Evolutionary conservation across 2,888 invertebrate genomes (phyloP).

Genomic region (Trachelus stipa): DNA sequence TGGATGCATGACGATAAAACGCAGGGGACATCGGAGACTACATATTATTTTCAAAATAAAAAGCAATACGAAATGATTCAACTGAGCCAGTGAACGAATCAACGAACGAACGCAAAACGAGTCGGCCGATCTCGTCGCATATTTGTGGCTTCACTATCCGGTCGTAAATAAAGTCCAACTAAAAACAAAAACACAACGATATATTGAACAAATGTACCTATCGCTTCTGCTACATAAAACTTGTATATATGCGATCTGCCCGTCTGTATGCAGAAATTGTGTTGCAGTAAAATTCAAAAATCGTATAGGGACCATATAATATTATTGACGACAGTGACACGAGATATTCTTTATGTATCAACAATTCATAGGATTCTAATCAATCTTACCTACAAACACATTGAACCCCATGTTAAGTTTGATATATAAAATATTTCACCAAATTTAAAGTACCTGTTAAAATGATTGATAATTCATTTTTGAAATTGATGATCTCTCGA

Average conservation of each 20-base stretch:
- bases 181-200: slow-evolving; percentile 62
- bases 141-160: slow-evolving; percentile 63
- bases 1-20: slow-evolving; percentile 28
- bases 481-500: not conserved
- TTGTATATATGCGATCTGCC: not conserved
- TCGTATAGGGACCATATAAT: not conserved
- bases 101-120: slow-evolving; percentile 36
- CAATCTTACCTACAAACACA: not conserved
- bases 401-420: not conserved
- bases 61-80: slow-evolving; percentile 44
- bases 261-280: not conserved
- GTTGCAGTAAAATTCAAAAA: not conserved
- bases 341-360: not conserved
- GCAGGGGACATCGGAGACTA: slow-evolving; percentile 21
- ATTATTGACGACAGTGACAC: not conserved
- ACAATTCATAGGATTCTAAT: not conserved
- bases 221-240: slow-evolving; percentile 66
- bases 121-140: slow-evolving; percentile 57
- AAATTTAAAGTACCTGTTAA: not conserved
- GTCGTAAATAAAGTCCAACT: slow-evolving; percentile 63
- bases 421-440: not conserved
- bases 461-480: not conserved
- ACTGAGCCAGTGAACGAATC: slow-evolving; percentile 28
- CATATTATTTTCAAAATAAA: slow-evolving; percentile 54
- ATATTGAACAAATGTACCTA: slow-evolving; percentile 64